Base-by-base conservation (phyloP, 1,140 invertebrate species). In the Maniola jurtina region DNA sequence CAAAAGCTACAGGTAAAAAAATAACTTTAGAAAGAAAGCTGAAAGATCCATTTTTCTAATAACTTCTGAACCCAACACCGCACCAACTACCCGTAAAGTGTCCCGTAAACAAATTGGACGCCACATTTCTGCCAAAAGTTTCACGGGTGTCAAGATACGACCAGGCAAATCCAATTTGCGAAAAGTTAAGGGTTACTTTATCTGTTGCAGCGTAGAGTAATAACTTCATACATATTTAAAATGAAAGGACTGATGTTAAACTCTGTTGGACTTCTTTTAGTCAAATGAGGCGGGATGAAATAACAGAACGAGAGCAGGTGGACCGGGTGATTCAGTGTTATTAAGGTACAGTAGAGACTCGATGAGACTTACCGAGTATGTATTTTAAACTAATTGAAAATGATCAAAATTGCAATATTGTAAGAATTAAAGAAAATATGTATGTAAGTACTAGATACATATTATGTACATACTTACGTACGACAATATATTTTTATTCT, bases 211-310 rank as follows among this genome's bases (percentile, higher is more conserved):
- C 61, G 62, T 57, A 61, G 72, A 66, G 67, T 71, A 75, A 76
- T 70, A 82, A 83, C 81, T 80, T 75, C 74, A 86, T 87, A 84
- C 84, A 86, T 86, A 88, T 82, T 88, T 84, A 80, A 84, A 86
- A 83, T 69, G 72, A 74, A 64, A 80, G 75, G 72, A 69, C 72
- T 65, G 71, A 76, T 68, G 70, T 70, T 74, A 75, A 78, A 81
- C 71, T 76, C 71, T 64, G 70, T 76, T 75, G 76, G 76, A 84
- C 80, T 87, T 86, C 80, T 83, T 84, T 84, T 81, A 84, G 80
- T 84, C 81, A 82, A 86, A 86, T 84, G 82, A 85, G 79, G 72
- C 75, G 73, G 80, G 88, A 83, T 84, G 79, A 84, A 86, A 87
- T 87, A 87, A 89, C 84, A 50, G 7, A 50, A 4, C 14, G 48